Conservation (phyloP, 2,113 vertebrate genomes). For the Campylomormyrus numenius region DNA sequence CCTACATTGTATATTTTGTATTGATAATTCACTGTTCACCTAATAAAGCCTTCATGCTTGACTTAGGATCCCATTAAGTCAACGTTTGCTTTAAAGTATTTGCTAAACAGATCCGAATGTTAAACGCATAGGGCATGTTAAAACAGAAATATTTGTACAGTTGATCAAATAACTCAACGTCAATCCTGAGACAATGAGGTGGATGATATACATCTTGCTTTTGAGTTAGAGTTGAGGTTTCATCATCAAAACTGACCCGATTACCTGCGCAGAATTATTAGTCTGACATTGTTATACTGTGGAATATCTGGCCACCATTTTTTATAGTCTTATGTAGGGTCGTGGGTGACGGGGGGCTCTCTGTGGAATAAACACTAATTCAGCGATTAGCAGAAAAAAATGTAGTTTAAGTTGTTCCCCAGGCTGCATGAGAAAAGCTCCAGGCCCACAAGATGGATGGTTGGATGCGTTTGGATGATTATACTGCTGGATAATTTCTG, state of each 20-base stretch:
- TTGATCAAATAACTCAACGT: not conserved
- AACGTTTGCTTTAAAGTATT: not conserved
- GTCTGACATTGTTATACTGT: not conserved
- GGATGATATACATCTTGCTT: no score
- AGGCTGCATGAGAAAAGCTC: not conserved
- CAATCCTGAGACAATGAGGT: not conserved
- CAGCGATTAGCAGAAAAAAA: not conserved
- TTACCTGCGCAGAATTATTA: not conserved
- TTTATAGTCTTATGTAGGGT: not conserved
- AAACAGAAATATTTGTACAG: not conserved
- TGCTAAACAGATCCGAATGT: not conserved
- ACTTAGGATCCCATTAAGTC: not conserved
- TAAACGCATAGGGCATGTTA: not conserved
- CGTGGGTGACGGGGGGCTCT: not conserved
- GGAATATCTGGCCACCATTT: not conserved
- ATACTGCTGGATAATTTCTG: not conserved
- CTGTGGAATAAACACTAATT: not conserved
- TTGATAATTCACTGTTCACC: not conserved
- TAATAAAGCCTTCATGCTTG: not conserved
- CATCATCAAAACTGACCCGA: not conserved
- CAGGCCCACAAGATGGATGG: not conserved
- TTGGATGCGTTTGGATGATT: not conserved
- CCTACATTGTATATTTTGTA: not conserved
- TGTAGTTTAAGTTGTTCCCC: not conserved
- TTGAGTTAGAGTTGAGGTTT: not conserved